A percentile compares a stretch with the other conserved stretches of the same genome.
These are phyloP conservation scores for Dermatophagoides farinae DNA, from an alignment of 1,140 invertebrate genomes.

Conservation along the genomic window DNA sequence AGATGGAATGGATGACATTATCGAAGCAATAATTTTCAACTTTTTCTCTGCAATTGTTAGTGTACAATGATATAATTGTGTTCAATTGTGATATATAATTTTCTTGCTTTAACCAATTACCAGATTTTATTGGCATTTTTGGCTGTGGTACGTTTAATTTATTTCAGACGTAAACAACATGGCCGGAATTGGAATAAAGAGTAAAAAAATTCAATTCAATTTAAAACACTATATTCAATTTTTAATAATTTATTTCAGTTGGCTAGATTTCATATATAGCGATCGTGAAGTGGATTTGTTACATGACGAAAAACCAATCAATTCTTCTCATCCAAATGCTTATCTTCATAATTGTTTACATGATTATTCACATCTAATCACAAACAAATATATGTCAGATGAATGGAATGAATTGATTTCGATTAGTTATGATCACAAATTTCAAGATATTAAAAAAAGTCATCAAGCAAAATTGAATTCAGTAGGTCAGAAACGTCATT, in stretches of 20 bases:
- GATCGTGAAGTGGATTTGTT: background rate
- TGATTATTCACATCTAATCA: background rate
- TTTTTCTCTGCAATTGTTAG: conserved; percentile 34
- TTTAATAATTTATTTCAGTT: background rate
- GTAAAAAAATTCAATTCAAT: background rate
- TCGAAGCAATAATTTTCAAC: conserved; percentile 8
- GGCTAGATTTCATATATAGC: conserved; percentile 12
- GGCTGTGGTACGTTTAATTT: conserved; percentile 58
- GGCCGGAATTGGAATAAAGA: background rate
- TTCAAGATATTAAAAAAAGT: background rate
- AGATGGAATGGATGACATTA: conserved; percentile 8
- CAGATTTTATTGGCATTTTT: conserved; percentile 46
- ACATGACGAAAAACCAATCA: background rate
- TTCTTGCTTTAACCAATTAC: conserved; percentile 11
- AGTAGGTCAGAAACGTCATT: background rate
- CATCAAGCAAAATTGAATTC: background rate
- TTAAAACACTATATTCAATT: background rate
- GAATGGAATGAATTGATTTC: background rate
- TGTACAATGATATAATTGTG: background rate
- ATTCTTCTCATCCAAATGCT: background rate
- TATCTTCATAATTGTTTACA: background rate
- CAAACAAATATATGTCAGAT: background rate
- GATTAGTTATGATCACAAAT: too few relatives aligned
- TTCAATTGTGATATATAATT: background rate
- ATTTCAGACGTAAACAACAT: conserved; percentile 42